These are phyloP conservation scores for Leptinotarsa defecta DNA, from an alignment of 1,140 invertebrate species.

Conservation along the genomic window DNA sequence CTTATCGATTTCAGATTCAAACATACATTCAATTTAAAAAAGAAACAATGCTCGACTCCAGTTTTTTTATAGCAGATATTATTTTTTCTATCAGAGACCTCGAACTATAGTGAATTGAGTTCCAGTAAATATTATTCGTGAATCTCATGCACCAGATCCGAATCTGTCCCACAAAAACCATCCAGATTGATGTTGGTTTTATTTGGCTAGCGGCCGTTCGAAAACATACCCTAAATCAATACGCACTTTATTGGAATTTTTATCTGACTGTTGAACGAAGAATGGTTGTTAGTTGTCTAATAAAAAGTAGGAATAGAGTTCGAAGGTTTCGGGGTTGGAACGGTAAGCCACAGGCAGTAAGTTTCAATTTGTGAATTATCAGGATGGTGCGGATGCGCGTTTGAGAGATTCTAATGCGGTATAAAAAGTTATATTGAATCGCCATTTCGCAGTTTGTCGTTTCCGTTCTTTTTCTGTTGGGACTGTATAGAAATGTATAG, in stretches of 20 bases:
- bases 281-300: background rate
- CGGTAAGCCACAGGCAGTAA: background rate
- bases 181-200: background rate
- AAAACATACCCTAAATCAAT: constrained; percentile 3
- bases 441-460: background rate
- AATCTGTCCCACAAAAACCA: no score
- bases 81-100: no score
- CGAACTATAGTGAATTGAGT: no score
- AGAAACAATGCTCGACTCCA: no score
- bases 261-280: background rate
- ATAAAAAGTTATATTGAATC: background rate
- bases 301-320: background rate
- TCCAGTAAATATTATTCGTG: no score
- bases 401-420: background rate
- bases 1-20: no score
- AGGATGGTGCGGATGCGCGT: background rate
- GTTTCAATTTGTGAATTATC: background rate
- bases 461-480: no score
- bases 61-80: no score
- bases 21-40: no score
- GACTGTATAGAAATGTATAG: no score
- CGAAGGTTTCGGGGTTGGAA: background rate
- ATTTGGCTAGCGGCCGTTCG: background rate
- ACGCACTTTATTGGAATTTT: constrained; percentile 1
- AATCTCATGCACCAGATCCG: no score